Conservation (phyloP, 2,113 vertebrate species). For the Pandion haliaetus region DNA sequence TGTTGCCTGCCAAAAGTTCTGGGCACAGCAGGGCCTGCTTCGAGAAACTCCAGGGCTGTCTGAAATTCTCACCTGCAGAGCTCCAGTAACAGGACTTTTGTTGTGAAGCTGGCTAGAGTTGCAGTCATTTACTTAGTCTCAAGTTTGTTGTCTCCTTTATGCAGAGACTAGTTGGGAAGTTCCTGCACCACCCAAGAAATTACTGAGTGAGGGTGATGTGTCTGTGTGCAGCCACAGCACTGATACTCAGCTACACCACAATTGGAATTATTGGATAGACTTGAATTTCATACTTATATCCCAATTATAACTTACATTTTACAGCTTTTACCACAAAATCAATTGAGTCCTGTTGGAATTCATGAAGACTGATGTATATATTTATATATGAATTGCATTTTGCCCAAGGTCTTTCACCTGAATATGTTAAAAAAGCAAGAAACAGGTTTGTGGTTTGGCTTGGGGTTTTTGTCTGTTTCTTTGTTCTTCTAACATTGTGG, state of each 20-base stretch:
- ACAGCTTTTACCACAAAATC: not conserved
- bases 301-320: not conserved
- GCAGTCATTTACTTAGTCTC: not conserved
- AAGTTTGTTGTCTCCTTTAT: fast-evolving
- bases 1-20: not conserved
- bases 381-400: not conserved
- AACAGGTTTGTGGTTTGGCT: not conserved
- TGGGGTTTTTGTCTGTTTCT: not conserved
- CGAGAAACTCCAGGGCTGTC: not conserved
- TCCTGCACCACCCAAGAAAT: not conserved
- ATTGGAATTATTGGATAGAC: not conserved
- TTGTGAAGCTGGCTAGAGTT: not conserved
- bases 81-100: not conserved
- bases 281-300: not conserved
- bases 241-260: fast-evolving
- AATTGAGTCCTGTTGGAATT: not conserved
- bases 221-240: not conserved
- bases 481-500: not conserved
- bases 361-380: not conserved
- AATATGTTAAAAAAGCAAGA: not conserved
- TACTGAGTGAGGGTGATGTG: not conserved
- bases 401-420: not conserved
- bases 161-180: not conserved
- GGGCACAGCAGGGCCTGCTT: not conserved
- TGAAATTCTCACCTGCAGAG: not conserved